These are phyloP conservation scores for Enteromius trimaculatus DNA, from an alignment of 2,797 vertebrate species.

Conservation along the genomic window DNA sequence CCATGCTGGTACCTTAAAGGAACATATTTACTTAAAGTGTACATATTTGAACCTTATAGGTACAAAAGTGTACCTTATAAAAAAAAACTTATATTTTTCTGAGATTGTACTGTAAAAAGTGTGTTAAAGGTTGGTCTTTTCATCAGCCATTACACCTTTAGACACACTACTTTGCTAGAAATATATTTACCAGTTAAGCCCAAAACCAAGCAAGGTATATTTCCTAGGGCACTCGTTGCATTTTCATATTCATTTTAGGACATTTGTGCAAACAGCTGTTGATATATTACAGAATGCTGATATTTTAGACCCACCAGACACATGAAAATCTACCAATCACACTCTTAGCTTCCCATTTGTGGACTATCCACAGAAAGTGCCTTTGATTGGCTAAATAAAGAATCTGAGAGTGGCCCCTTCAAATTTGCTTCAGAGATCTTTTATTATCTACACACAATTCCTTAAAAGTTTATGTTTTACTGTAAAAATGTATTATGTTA, in stretches of 20 bases:
- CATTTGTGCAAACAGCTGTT: background rate
- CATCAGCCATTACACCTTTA: background rate
- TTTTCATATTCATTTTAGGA: background rate
- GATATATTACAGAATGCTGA: background rate
- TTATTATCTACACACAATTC: background rate
- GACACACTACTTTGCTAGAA: background rate
- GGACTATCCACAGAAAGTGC: background rate
- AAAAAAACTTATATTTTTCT: too few species aligned
- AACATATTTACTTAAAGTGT: too few species aligned
- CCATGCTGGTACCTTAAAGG: too few species aligned
- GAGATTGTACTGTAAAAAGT: background rate
- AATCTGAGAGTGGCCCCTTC: background rate
- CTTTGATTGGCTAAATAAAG: background rate
- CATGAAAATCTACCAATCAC: background rate
- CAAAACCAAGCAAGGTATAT: background rate
- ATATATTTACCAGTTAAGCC: background rate
- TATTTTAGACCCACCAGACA: background rate
- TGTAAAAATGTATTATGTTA: background rate
- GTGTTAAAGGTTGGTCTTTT: background rate
- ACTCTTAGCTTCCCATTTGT: background rate
- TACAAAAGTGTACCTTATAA: too few species aligned
- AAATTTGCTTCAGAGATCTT: background rate
- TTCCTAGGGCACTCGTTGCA: background rate
- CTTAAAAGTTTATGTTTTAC: background rate
- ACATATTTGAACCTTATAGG: too few species aligned